Base-by-base conservation (phyloP, 2,888 invertebrate species). In the Erebia aethiops region DNA sequence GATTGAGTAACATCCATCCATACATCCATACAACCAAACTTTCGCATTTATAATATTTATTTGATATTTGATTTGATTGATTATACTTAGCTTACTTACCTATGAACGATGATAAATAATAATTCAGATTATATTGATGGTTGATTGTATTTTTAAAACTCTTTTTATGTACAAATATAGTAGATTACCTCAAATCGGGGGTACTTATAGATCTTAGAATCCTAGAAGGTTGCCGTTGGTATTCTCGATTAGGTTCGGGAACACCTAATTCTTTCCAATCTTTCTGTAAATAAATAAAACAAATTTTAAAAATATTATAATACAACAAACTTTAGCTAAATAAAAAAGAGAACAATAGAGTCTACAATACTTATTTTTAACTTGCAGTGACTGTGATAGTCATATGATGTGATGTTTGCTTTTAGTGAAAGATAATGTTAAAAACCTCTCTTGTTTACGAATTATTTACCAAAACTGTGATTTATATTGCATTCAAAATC, bases 211-310 rank as follows among this genome's bases (percentile, higher is more conserved):
- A 78, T 74, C 77, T 78, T 66, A 70, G 71, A 11, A 78, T 73
- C 56, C 69, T 74, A 61, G 69, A 67, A 46, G 74, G 26, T 68
- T 60, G 67, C 13, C 49, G 57, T 67, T 56, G 65, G 21, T 70
- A 65, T 57, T 75, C 78, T 69, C 79, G 80, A 16, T 75, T 77
- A 11, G 90, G 89, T 74, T 93, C 92, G 11, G 92, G 92, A 10
- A 92, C 91, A 46, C 82, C 87, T 51, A 92, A 75, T 73, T 91
- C 91, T 74, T 86, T 88, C 92, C 92, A 92, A 74, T 91, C 87
- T 77, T 86, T 90, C 92, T 93, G 89, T 72, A 81, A 77, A 75
- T 70, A 71, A 21, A 63, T n/a, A 41, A 54, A 18, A 21, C 3
- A 26, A 41, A 14, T 16, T 18, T 57, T 35, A 35, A n/a, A 14